These are phyloP conservation scores for Spilogale gracilis DNA, from an alignment of 2,113 vertebrate genomes.

Conservation along the genomic window DNA sequence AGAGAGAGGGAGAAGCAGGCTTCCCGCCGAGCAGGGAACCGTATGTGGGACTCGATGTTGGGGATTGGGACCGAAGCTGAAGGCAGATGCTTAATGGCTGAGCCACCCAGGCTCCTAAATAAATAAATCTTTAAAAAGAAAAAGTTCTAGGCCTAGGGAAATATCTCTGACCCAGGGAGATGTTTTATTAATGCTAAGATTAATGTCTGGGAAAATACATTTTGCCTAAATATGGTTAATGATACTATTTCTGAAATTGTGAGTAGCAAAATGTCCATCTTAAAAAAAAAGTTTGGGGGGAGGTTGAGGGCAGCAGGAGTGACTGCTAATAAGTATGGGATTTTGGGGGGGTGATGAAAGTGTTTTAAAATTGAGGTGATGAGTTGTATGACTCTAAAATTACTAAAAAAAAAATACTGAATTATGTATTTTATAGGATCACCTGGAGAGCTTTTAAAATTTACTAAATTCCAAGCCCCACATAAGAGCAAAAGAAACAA, in stretches of 20 bases:
- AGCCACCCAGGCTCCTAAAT: background rate
- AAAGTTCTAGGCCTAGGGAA: background rate
- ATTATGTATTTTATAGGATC: slow-evolving; percentile 19
- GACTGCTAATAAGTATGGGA: background rate
- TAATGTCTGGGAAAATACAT: slow-evolving; percentile 31
- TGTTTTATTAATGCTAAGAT: slow-evolving; percentile 30
- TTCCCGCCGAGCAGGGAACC: too few species aligned
- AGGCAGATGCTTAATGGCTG: too few species aligned
- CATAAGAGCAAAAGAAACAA: background rate
- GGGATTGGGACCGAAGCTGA: too few species aligned
- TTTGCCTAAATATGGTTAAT: slow-evolving; percentile 32
- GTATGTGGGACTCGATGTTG: too few species aligned
- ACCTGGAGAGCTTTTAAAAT: background rate
- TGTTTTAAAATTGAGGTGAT: slow-evolving; percentile 21
- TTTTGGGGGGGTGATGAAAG: background rate
- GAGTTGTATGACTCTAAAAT: background rate
- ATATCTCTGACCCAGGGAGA: background rate
- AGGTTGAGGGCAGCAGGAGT: background rate
- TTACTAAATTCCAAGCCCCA: background rate
- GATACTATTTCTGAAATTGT: slow-evolving; percentile 21
- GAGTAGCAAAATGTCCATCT: slow-evolving; percentile 35
- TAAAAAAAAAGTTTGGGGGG: background rate
- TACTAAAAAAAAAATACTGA: background rate
- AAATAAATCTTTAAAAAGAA: background rate
- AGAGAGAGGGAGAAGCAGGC: too few species aligned